Evolutionary conservation across 2,888 invertebrate genomes (phyloP), one percentile per base, ranked within the genome.

Genomic region (Tetragnatha montana): DNA sequence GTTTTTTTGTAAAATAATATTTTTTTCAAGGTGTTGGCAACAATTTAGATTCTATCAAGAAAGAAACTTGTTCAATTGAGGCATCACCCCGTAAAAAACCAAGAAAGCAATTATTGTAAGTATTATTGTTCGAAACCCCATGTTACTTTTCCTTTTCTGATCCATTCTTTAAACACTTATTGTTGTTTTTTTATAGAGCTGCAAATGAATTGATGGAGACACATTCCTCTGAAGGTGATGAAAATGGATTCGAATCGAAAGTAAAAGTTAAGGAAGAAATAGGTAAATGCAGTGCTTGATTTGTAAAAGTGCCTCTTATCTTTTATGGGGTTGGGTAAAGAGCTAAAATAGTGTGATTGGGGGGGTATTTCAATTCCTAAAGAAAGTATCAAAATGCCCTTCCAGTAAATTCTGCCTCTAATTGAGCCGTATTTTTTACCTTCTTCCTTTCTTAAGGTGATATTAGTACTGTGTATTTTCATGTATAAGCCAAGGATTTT

Each of bases 21-120:
- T 70, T 81, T 22, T 70, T 71, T 87, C 1, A 35, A 87, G 87
- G 76, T 87, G 49, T 75, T 70, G 49, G 70, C 21, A 51, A 71
- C 68, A 87, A 78, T 70, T 14, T 80, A 35, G 86, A 91, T 19
- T 49, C 81, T 71, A 70, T 50, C 35, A 51, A 19, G 35, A 90
- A 90, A 86, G 82, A 86, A 49, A 51, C 80, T 8, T 87, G 90
- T 70, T 91, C 92, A 21, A 92, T 78, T 79, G 94, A 94, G 93
- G 95, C 96, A 93, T 96, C 96, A 84, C 97, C 98, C 0, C 95
- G 98, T 89, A 98, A 98, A 94, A 98, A 98, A 93, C 97, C 98
- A 0, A 95, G 98, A 90, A 98, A 98, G 93, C 98, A 96, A 92
- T 96, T 96, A 94, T 94, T 97, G 97, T 97, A 94, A 47, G 88